Evolutionary conservation across 2,113 vertebrate genomes (phyloP).

Genomic region (Xerus inauris): DNA sequence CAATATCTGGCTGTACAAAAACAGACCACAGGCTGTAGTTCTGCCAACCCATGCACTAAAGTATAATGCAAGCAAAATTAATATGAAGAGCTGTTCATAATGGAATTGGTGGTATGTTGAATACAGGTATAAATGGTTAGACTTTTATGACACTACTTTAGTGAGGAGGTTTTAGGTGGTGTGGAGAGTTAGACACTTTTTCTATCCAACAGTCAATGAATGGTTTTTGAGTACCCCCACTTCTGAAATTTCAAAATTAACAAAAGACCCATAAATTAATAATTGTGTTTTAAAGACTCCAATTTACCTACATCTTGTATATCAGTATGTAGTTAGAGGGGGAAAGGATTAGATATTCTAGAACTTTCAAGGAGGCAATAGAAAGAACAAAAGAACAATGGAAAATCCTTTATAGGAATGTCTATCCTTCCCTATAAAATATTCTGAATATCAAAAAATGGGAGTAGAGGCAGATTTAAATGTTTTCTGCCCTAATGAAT

Average conservation of each 20-base stretch:
- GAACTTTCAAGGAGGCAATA: conserved; percentile 21
- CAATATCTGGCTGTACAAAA: neutral
- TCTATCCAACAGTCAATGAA: neutral
- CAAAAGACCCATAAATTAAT: neutral
- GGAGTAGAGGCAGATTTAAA: conserved; percentile 60
- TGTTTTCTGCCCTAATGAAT: conserved; percentile 66
- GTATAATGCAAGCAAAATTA: neutral
- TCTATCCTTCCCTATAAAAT: conserved; percentile 37
- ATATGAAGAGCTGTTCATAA: neutral
- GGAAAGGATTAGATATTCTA: conserved; percentile 19
- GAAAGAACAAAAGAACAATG: conserved; percentile 50
- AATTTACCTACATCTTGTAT: conserved; percentile 20
- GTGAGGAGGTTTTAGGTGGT: neutral
- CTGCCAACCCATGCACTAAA: neutral
- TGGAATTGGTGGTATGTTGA: neutral
- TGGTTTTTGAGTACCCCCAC: conserved; percentile 9
- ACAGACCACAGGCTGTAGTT: neutral
- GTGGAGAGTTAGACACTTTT: neutral
- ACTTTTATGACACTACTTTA: neutral
- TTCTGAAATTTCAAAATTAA: conserved; percentile 32
- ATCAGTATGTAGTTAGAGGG: neutral
- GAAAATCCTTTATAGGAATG: conserved; percentile 32
- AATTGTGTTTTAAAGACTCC: neutral
- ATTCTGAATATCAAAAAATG: conserved; percentile 63
- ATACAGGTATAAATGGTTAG: neutral